Evolutionary conservation across 2,888 invertebrate genomes (phyloP).

Genomic region (Crioceris asparagi): DNA sequence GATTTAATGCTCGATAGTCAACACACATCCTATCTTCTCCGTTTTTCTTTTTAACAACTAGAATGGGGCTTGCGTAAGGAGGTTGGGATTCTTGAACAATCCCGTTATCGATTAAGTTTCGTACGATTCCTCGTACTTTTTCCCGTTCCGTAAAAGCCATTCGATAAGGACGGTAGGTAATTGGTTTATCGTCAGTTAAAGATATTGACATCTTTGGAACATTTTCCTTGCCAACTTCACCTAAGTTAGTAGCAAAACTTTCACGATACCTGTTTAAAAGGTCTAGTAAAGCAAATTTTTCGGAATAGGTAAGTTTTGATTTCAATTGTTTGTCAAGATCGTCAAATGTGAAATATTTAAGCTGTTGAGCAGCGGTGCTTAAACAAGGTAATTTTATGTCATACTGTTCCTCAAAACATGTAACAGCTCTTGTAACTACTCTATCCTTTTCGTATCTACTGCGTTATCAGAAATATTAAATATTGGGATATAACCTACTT

Average conservation of each 20-base stretch:
- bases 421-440: conserved; percentile 8
- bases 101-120: conserved; percentile 6
- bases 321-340: conserved; percentile 7
- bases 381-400: too few relatives aligned
- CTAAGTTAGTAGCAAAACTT: conserved; percentile 11
- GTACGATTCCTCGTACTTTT: conserved; percentile 3
- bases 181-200: conserved; percentile 10
- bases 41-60: conserved; percentile 17
- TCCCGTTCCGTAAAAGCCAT: conserved; percentile 10
- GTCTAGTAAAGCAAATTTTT: too few relatives aligned
- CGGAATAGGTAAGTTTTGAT: too few relatives aligned
- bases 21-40: conserved; percentile 22
- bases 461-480: conserved; percentile 8
- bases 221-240: conserved; percentile 13
- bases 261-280: conserved; percentile 13
- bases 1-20: conserved; percentile 27
- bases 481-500: conserved; percentile 5
- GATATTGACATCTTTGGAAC: conserved; percentile 15
- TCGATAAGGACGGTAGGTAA: conserved; percentile 17
- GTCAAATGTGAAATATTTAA: conserved; percentile 3
- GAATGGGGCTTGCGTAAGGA: conserved; percentile 18
- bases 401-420: conserved; percentile 10
- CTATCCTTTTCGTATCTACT: conserved; percentile 11
- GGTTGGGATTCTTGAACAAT: conserved; percentile 24
- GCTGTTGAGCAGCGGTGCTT: neutral